phyloP scores from a whole-genome alignment of 2,888 invertebrate species.

The Lysandra coridon region DNA sequence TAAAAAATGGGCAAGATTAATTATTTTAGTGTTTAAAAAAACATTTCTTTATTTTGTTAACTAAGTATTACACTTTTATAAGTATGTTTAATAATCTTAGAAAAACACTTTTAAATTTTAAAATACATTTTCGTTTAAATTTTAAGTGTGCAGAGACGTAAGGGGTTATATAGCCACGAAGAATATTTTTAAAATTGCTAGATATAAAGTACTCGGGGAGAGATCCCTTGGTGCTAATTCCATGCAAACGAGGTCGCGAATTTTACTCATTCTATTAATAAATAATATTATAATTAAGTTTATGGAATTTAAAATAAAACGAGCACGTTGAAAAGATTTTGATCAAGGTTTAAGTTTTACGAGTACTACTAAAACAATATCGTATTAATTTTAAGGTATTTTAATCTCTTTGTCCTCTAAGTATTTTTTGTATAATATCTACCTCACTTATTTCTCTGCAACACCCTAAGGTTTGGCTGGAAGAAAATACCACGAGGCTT shows the following conservation, averaged over 20 bases:
- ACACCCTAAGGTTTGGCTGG: no score
- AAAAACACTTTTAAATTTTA: neutral
- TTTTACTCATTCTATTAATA: conserved; percentile 22
- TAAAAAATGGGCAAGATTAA: no score
- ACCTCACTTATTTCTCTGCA: no score
- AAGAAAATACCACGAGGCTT: no score
- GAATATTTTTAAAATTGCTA: conserved; percentile 1
- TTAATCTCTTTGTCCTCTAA: no score
- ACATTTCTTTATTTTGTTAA: no score
- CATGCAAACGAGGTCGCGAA: neutral
- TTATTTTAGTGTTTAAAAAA: no score
- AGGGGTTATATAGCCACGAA: neutral
- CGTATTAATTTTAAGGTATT: no score
- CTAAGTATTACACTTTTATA: no score
- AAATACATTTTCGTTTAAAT: neutral
- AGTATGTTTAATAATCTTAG: no score
- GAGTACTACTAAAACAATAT: neutral
- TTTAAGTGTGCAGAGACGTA: neutral
- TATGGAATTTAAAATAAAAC: neutral
- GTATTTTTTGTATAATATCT: no score
- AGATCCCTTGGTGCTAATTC: conserved; percentile 1
- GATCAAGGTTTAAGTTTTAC: neutral
- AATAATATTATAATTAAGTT: neutral
- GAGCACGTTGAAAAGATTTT: neutral
- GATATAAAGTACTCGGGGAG: neutral